Percentiles rank a stretch among this genome's conserved stretches.
Evolutionary conservation across 2,888 invertebrate species (phyloP).

Genomic region (Opisthograptis luteolata): DNA sequence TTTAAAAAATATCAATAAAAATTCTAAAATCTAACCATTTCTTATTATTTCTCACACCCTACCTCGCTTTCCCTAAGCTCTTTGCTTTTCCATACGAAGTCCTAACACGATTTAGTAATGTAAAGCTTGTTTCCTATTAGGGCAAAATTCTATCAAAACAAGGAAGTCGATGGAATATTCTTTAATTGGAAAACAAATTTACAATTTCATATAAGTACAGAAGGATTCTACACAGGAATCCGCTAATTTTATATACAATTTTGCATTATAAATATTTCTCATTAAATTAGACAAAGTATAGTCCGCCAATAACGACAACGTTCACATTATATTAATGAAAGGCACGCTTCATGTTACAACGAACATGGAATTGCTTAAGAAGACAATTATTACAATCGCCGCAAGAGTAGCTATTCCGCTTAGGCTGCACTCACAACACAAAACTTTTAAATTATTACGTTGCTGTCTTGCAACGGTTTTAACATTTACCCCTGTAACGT

Average conservation of each 20-base stretch:
- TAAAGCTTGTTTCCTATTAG: too few relatives aligned
- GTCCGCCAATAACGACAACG: constrained; percentile 43
- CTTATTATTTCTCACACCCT: constrained; percentile 33
- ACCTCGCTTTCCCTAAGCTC: too few relatives aligned
- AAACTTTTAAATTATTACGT: too few relatives aligned
- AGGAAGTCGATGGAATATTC: constrained; percentile 24
- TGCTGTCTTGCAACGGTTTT: too few relatives aligned
- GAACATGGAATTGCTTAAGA: constrained; percentile 21
- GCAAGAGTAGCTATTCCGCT: not conserved
- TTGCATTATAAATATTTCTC: constrained; percentile 39
- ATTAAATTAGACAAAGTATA: constrained; percentile 44
- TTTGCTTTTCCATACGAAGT: too few relatives aligned
- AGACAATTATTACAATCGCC: constrained; percentile 5
- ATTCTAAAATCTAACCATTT: constrained; percentile 53
- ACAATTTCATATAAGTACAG: constrained; percentile 73
- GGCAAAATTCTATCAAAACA: constrained; percentile 14
- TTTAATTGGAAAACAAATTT: constrained; percentile 75
- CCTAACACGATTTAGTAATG: too few relatives aligned
- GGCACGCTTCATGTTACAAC: constrained; percentile 50
- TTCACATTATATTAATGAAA: constrained; percentile 52
- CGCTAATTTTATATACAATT: constrained; percentile 36
- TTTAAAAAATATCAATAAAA: constrained; percentile 71
- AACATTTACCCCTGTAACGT: too few relatives aligned
- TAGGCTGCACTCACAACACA: too few relatives aligned
- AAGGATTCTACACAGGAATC: constrained; percentile 46